Conservation (phyloP, 1,140 invertebrate species). For the Arctopsyche grandis region DNA sequence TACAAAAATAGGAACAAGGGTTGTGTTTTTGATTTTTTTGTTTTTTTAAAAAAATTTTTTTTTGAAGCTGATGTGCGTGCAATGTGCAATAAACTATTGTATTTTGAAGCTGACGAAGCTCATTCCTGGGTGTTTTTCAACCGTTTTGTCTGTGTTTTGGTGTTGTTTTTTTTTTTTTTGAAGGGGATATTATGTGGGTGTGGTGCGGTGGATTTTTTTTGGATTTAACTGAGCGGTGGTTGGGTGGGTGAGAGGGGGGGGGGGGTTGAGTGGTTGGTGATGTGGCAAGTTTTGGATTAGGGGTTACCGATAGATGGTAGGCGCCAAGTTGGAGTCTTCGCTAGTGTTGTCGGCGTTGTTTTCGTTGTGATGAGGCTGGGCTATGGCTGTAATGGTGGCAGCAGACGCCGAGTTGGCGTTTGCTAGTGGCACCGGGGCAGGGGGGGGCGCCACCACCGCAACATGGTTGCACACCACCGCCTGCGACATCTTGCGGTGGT, state of each 20-base stretch:
- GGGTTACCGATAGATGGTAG: conserved; percentile 82
- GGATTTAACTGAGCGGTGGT: too few species aligned
- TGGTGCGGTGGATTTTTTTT: background rate
- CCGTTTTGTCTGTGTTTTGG: too few species aligned
- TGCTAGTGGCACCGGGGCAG: background rate
- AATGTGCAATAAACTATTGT: conserved; percentile 12
- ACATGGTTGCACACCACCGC: conserved; percentile 60
- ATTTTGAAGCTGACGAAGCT: conserved; percentile 1
- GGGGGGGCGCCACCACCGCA: background rate
- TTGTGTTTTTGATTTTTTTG: background rate
- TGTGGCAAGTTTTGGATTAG: background rate
- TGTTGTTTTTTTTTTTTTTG: too few species aligned
- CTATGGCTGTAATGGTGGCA: conserved; percentile 57
- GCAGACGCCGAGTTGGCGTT: conserved; percentile 46
- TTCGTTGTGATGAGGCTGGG: conserved; percentile 66
- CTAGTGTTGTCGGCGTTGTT: conserved; percentile 80
- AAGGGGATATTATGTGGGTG: background rate
- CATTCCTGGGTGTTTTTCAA: too few species aligned
- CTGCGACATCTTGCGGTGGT: conserved; percentile 61
- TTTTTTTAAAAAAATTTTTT: background rate
- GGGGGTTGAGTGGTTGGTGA: background rate
- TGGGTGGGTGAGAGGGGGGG: background rate
- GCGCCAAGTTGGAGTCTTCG: conserved; percentile 81
- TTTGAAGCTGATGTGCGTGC: conserved; percentile 12
- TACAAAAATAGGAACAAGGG: background rate